phyloP scores from a whole-genome alignment of 1,140 invertebrate species.

The Microplitis mediator region DNA sequence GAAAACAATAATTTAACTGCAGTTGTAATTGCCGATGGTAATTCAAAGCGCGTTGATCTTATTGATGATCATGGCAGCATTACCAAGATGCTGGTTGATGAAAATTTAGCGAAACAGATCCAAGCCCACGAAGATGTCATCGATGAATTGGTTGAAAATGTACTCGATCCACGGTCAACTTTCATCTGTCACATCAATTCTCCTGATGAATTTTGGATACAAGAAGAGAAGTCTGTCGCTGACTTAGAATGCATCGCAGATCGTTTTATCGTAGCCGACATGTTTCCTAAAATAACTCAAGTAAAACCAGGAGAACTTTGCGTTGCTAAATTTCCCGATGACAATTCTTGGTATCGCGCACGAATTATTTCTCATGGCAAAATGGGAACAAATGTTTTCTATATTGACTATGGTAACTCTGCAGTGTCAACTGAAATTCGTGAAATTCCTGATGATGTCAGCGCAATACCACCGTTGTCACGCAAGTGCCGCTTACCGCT shows the following conservation, averaged over 20 bases:
- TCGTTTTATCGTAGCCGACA: conserved; percentile 60
- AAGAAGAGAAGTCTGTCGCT: conserved; percentile 62
- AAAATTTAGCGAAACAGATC: conserved; percentile 63
- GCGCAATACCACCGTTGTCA: conserved; percentile 47
- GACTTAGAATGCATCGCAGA: conserved; percentile 67
- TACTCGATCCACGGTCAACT: conserved; percentile 49
- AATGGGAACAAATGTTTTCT: conserved; percentile 57
- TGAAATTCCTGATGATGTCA: conserved; percentile 52
- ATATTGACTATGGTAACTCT: conserved; percentile 68
- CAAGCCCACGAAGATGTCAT: conserved; percentile 50
- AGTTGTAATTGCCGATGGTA: conserved; percentile 27
- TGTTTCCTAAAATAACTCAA: conserved; percentile 59
- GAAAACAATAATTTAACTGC: conserved; percentile 43
- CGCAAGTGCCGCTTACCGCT: conserved; percentile 52
- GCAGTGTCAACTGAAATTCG: conserved; percentile 49
- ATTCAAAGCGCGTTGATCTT: conserved; percentile 30
- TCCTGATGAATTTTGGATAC: conserved; percentile 70
- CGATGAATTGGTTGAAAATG: conserved; percentile 48
- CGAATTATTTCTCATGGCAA: conserved; percentile 44
- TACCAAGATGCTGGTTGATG: conserved; percentile 41
- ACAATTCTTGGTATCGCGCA: conserved; percentile 71
- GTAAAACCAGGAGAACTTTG: conserved; percentile 65
- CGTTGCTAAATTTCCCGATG: conserved; percentile 70
- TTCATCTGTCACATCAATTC: conserved; percentile 66
- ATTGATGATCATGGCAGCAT: conserved; percentile 37